Evolutionary conservation across 2,888 invertebrate species (phyloP).

Genomic region (Anodontia alba): DNA sequence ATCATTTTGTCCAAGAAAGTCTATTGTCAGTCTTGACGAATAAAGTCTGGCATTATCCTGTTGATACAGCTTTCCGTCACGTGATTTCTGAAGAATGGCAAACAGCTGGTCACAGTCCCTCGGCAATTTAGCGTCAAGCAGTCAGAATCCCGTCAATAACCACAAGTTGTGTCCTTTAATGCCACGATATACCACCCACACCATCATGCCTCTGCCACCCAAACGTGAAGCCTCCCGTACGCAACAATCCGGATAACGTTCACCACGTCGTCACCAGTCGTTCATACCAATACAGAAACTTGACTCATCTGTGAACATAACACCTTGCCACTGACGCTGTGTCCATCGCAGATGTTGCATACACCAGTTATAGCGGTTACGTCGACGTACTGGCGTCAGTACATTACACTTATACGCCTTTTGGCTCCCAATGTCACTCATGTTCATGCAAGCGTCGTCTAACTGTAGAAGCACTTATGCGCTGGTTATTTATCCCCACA

Average conservation of each 20-base stretch:
- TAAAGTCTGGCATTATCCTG: conserved; percentile 28
- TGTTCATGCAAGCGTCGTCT: conserved; percentile 11
- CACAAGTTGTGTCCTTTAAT: conserved; percentile 16
- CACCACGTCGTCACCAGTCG: conserved; percentile 19
- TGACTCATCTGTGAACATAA: conserved; percentile 31
- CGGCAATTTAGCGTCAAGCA: conserved; percentile 21
- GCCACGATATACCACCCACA: conserved; percentile 23
- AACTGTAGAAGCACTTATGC: conserved; percentile 30
- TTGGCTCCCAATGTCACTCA: background rate
- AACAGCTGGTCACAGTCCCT: conserved; percentile 9
- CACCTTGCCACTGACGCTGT: conserved; percentile 22
- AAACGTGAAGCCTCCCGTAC: conserved; percentile 3
- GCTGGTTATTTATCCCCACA: background rate
- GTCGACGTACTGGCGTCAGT: conserved; percentile 23
- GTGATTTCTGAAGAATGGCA: background rate
- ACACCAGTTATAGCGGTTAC: conserved; percentile 22
- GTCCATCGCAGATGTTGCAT: conserved; percentile 19
- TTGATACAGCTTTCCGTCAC: background rate
- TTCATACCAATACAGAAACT: conserved; percentile 21
- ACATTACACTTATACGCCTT: conserved; percentile 21
- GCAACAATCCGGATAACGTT: conserved; percentile 8
- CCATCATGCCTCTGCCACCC: conserved; percentile 21
- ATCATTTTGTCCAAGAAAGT: conserved; percentile 2
- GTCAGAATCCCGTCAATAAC: conserved; percentile 12
- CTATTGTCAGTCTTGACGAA: conserved; percentile 15